Conservation (phyloP, 2,113 vertebrate genomes). For the Fulmarus glacialis region DNA sequence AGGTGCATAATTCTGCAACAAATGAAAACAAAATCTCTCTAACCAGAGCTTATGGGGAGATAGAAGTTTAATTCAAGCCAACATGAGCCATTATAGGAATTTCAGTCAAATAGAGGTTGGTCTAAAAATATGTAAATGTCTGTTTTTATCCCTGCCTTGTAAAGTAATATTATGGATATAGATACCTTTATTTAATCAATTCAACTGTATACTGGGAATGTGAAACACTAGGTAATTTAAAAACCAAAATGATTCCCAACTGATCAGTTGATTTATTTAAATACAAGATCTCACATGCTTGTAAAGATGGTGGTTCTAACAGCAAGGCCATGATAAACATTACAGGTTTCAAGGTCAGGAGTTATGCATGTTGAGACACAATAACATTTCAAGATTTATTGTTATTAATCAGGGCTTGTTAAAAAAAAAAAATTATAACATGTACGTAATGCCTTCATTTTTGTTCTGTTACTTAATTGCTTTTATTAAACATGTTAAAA, state of each 20-base stretch:
- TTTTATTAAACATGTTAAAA: slow-evolving; percentile 42
- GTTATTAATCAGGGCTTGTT: neutral
- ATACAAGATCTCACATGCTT: neutral
- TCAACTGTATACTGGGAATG: slow-evolving; percentile 38
- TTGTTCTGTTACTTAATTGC: slow-evolving; percentile 1
- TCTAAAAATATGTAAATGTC: slow-evolving; percentile 34
- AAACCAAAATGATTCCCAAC: slow-evolving; percentile 62
- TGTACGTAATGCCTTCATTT: neutral
- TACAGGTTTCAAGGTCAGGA: neutral
- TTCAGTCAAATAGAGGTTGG: neutral
- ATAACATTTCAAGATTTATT: slow-evolving; percentile 7
- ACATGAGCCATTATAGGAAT: neutral
- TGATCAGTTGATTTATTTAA: slow-evolving; percentile 57
- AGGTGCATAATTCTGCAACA: neutral
- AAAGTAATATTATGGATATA: slow-evolving; percentile 56
- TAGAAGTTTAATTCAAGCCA: neutral
- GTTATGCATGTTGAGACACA: neutral
- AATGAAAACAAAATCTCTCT: slow-evolving; percentile 10
- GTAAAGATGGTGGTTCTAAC: neutral
- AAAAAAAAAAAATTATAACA: neutral
- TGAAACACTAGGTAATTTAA: slow-evolving; percentile 61
- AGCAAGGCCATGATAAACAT: neutral
- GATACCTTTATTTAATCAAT: slow-evolving; percentile 59
- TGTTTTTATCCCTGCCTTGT: neutral
- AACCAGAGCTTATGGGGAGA: neutral